These are phyloP conservation scores for Agrochola circellaris DNA, from an alignment of 2,888 invertebrate genomes.

Conservation along the genomic window DNA sequence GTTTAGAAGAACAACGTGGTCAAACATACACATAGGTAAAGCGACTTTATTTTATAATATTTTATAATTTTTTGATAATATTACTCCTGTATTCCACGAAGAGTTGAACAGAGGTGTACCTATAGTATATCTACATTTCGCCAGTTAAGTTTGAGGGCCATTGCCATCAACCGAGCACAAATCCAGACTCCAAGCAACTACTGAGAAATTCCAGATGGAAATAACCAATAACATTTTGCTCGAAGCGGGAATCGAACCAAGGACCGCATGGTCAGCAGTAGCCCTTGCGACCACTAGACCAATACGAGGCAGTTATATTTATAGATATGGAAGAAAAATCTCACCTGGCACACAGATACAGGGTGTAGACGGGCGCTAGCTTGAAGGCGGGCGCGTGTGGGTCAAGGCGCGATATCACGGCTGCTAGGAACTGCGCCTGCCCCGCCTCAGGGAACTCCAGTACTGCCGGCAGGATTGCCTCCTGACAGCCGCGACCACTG, in stretches of 20 bases:
- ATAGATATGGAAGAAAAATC: background rate
- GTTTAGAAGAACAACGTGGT: background rate
- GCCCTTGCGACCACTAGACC: no score
- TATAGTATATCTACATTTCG: no score
- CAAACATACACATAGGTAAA: background rate
- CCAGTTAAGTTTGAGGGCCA: no score
- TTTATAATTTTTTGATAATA: no score
- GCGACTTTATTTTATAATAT: background rate
- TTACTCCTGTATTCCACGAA: no score
- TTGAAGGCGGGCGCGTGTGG: constrained; percentile 97
- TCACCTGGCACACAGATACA: constrained; percentile 97
- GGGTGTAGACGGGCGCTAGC: constrained; percentile 98
- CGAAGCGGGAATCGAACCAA: no score
- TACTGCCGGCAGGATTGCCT: constrained; percentile 98
- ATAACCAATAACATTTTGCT: no score
- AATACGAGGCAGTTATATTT: background rate
- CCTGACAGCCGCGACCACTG: constrained; percentile 92
- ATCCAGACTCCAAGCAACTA: no score
- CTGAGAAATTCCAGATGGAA: no score
- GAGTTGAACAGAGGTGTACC: no score
- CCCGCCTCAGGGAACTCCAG: constrained; percentile 98
- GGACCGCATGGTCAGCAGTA: no score
- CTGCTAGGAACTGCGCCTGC: constrained; percentile 97
- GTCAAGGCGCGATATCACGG: constrained; percentile 96
- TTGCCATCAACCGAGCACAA: no score